These are phyloP conservation scores for Macaria liturata DNA, from an alignment of 2,888 invertebrate genomes.

Conservation along the genomic window DNA sequence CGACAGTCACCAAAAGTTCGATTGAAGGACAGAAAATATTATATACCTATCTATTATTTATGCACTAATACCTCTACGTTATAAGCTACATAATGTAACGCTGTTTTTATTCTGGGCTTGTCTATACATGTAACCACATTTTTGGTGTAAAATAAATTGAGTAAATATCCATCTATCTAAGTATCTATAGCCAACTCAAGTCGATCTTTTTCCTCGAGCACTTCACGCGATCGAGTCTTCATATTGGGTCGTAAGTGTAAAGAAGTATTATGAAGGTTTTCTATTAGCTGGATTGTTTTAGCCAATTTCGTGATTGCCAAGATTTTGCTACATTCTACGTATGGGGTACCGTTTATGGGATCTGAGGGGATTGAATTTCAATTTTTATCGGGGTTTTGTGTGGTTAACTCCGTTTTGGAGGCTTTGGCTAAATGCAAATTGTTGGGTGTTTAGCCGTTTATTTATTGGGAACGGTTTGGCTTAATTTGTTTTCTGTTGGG, in stretches of 20 bases:
- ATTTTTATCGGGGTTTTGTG: constrained; percentile 16
- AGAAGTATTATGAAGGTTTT: constrained; percentile 24
- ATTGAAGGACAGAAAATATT: no score
- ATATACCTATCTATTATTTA: no score
- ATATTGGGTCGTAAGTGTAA: constrained; percentile 17
- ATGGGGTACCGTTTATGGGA: constrained; percentile 15
- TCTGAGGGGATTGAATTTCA: constrained; percentile 17
- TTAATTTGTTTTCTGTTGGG: constrained; percentile 1
- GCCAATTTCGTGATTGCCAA: constrained; percentile 31
- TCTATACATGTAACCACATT: no score
- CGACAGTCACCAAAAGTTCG: no score
- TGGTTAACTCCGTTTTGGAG: constrained; percentile 2
- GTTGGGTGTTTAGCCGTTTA: constrained; percentile 1
- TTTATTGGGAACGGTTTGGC: constrained; percentile 1
- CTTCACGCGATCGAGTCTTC: constrained; percentile 22
- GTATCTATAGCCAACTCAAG: no score
- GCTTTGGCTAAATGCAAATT: constrained; percentile 6
- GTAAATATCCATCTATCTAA: no score
- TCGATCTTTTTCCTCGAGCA: no score
- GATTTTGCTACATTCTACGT: constrained; percentile 25
- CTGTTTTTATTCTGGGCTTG: no score
- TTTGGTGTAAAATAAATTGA: no score
- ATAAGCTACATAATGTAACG: no score
- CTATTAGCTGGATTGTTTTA: constrained; percentile 33
- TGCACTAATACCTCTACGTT: no score